These are phyloP conservation scores for Mylabris phalerata DNA, from an alignment of 1,140 invertebrate genomes.

Conservation along the genomic window DNA sequence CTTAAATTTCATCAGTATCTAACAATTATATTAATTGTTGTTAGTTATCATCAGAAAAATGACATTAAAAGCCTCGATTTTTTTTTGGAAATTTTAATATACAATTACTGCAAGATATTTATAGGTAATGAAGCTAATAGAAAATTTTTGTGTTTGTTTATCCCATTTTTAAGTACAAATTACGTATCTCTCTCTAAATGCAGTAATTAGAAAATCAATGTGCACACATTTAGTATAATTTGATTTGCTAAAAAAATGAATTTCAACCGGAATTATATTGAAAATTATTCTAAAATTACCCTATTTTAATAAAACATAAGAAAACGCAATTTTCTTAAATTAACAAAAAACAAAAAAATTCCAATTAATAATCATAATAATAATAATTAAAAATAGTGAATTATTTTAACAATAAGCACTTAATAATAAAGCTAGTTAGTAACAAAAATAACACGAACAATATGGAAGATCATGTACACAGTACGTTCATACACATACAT, in stretches of 20 bases:
- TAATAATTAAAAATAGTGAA: too few relatives aligned
- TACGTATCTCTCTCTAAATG: neutral
- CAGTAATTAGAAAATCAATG: too few relatives aligned
- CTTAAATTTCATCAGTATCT: neutral
- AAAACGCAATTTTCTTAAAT: neutral
- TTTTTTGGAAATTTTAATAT: constrained; percentile 9
- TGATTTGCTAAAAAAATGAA: too few relatives aligned
- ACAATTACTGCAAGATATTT: constrained; percentile 16
- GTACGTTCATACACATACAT: constrained; percentile 6
- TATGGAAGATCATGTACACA: constrained; percentile 5
- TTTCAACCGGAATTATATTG: too few relatives aligned
- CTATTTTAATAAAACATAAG: neutral
- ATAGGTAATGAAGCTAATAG: neutral
- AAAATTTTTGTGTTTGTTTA: neutral
- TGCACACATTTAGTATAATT: too few relatives aligned
- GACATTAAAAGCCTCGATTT: constrained; percentile 12
- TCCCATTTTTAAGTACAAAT: neutral
- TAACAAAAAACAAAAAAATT: too few relatives aligned
- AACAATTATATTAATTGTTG: neutral
- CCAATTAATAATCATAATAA: too few relatives aligned
- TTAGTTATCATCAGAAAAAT: constrained; percentile 11
- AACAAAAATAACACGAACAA: constrained; percentile 7
- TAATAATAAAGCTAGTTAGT: constrained; percentile 1
- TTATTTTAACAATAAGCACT: constrained; percentile 10
- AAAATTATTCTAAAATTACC: neutral